Evolutionary conservation across 2,888 invertebrate genomes (phyloP), one percentile per base, ranked within the genome.

Genomic region (Sipha maydis): DNA sequence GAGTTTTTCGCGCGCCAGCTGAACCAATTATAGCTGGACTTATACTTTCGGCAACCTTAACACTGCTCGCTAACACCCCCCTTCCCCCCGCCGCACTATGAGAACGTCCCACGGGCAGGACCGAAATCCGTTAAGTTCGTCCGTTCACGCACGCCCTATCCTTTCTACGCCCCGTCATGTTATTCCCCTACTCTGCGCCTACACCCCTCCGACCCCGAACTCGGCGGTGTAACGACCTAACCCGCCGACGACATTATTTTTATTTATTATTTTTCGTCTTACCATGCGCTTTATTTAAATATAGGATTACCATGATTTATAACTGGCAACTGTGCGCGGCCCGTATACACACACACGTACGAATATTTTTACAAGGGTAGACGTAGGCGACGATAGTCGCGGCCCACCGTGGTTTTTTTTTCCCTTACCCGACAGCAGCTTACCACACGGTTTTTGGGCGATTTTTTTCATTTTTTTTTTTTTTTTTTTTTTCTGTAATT

Each of bases 21-120:
- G 88, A 88, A 88, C 88, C 88, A 88, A 88, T 88, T 88, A 88
- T 75, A 88, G 79, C 79, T 71, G 88, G 88, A 88, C 88, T 88
- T 88, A 88, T 61, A 88, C 75, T 88, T 88, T 88, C 79, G 54
- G 75, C 88, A 82, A 82, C 88, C 82, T 80, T 61, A 80, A 75
- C 86, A 11, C 85, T 19, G 19, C 48, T 25, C 75, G 0, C 41
- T 0, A 11, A 4, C 41, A 41, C 25, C 8, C 31, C 75, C 7
- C 4, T 25, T 17, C 31, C 21, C 0, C 28, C 0, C 73, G 31
- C 34, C 14, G n/a, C n/a, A n/a, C n/a, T n/a, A 19, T 34, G 38
- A 4, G 21, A 31, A 31, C 78, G 77, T 85, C 78, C 85, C 77
- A 4, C 85, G 85, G 69, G 85, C 77, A 71, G 77, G 41, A 34